Percentiles rank a stretch among this genome's conserved stretches.
phyloP scores from a whole-genome alignment of 2,888 invertebrate genomes.

The Toxonevra muliebris region DNA sequence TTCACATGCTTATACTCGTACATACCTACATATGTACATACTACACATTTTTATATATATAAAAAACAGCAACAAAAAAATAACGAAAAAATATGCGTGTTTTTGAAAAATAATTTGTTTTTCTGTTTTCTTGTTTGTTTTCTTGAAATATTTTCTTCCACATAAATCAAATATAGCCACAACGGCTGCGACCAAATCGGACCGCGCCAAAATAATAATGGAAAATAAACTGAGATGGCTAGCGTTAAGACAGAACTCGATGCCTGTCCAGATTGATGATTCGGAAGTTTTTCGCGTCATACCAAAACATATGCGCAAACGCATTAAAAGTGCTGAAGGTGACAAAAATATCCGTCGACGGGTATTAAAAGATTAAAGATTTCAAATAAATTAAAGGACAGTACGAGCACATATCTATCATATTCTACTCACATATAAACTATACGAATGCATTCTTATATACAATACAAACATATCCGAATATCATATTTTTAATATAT shows the following conservation, averaged over 20 bases:
- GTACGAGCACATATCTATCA: background rate
- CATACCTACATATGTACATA: no score
- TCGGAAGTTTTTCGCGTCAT: slow-evolving; percentile 60
- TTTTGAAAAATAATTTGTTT: no score
- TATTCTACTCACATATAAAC: background rate
- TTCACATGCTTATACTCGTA: no score
- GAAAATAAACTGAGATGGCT: slow-evolving; percentile 50
- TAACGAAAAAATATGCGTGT: no score
- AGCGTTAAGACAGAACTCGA: slow-evolving; percentile 59
- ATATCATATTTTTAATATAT: no score
- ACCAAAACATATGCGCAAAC: slow-evolving; percentile 61
- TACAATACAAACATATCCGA: background rate
- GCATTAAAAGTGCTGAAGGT: slow-evolving; percentile 58
- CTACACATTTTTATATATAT: no score
- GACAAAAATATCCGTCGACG: slow-evolving; percentile 39
- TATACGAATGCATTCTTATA: background rate
- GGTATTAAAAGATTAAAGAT: slow-evolving; percentile 38
- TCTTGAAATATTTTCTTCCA: no score
- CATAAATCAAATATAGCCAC: no score
- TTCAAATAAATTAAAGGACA: background rate
- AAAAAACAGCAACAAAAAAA: no score
- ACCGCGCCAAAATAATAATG: slow-evolving; percentile 33
- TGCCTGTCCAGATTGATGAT: slow-evolving; percentile 65
- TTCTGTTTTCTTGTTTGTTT: no score
- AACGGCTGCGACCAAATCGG: slow-evolving; percentile 21